phyloP scores from a whole-genome alignment of 2,113 vertebrate species.

The Progne subis region DNA sequence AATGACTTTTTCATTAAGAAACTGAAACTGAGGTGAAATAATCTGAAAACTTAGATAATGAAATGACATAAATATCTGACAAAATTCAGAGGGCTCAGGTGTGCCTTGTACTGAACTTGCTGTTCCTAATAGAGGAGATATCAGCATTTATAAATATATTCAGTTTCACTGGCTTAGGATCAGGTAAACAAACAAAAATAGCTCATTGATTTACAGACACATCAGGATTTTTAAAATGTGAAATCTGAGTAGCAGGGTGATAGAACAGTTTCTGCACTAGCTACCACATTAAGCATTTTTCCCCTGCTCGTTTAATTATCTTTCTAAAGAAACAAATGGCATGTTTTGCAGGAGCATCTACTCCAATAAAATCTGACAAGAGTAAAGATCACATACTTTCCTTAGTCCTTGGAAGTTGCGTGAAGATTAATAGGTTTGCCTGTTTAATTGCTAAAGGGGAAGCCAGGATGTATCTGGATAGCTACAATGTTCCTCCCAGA shows the following conservation, averaged over 20 bases:
- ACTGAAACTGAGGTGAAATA: conserved; percentile 33
- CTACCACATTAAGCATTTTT: neutral
- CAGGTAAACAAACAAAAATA: conserved; percentile 57
- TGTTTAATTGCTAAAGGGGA: neutral
- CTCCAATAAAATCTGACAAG: neutral
- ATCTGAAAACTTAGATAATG: conserved; percentile 37
- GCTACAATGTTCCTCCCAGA: neutral
- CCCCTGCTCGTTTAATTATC: neutral
- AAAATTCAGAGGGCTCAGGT: conserved; percentile 56
- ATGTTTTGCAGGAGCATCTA: neutral
- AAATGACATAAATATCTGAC: conserved; percentile 16
- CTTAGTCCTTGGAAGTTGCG: neutral
- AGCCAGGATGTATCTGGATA: neutral
- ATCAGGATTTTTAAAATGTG: neutral
- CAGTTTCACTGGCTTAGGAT: neutral
- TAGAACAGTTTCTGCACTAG: neutral
- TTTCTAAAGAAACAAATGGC: neutral
- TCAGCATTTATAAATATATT: conserved; percentile 19
- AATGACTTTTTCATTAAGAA: conserved; percentile 12
- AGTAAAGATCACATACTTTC: neutral
- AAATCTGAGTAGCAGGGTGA: neutral
- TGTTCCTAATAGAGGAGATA: conserved; percentile 12
- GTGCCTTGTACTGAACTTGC: conserved; percentile 10
- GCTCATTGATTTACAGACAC: neutral
- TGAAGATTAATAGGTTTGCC: neutral